These are phyloP conservation scores for Oryzias woworae DNA, from an alignment of 2,113 vertebrate genomes.

Conservation along the genomic window DNA sequence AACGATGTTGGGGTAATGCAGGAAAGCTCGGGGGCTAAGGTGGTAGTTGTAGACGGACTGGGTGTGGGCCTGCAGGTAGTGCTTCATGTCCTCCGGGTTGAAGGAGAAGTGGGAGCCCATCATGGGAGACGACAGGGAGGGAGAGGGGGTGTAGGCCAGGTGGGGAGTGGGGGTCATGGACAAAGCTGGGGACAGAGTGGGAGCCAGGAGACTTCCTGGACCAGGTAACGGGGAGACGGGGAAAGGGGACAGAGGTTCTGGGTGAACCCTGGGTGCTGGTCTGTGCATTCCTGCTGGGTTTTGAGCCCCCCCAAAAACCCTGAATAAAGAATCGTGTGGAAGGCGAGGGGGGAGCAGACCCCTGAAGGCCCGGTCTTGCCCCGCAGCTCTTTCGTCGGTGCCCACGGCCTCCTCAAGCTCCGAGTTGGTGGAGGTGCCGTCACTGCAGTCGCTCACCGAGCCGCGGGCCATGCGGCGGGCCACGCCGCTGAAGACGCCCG, in stretches of 20 bases:
- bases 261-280: conserved; percentile 80
- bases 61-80: conserved; percentile 90
- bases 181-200: conserved; percentile 85
- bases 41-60: conserved; percentile 96
- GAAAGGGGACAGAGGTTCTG: conserved; percentile 86
- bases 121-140: conserved; percentile 88
- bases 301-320: conserved; percentile 78
- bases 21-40: conserved; percentile 90
- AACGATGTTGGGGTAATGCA: conserved; percentile 90
- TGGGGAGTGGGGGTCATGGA: conserved; percentile 88
- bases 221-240: conserved; percentile 86
- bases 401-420: conserved; percentile 87
- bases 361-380: conserved; percentile 76
- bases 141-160: conserved; percentile 87
- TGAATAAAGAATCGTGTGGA: conserved; percentile 84
- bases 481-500: conserved; percentile 82
- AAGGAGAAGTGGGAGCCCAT: conserved; percentile 90
- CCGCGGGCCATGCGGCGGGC: conserved; percentile 84
- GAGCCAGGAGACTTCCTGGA: conserved; percentile 78
- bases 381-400: conserved; percentile 65
- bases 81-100: conserved; percentile 93
- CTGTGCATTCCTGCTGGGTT: conserved; percentile 73
- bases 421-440: conserved; percentile 86
- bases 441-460: conserved; percentile 90
- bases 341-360: conserved; percentile 81